These are phyloP conservation scores for Siniperca knerii DNA, from an alignment of 2,113 vertebrate genomes.

Conservation along the genomic window DNA sequence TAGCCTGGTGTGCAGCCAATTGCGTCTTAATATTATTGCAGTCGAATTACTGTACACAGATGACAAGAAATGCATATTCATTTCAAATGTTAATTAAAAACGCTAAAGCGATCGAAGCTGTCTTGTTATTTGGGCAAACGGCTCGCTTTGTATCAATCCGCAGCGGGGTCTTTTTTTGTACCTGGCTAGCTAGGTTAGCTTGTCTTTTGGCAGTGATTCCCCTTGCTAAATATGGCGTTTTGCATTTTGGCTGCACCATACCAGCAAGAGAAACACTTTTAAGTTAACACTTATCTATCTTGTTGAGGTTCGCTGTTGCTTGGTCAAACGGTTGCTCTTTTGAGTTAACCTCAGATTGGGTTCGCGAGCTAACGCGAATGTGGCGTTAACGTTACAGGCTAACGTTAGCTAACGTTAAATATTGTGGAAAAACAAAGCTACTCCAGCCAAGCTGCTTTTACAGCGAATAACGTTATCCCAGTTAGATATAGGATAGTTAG, in stretches of 20 bases:
- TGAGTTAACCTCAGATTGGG: not conserved
- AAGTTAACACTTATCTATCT: conserved; percentile 20
- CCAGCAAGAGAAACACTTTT: conserved; percentile 39
- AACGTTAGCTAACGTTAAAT: not conserved
- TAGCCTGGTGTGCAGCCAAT: conserved; percentile 19
- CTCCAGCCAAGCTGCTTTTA: not conserved
- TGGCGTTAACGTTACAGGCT: not conserved
- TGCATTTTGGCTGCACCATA: conserved; percentile 34
- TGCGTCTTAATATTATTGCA: conserved; percentile 2
- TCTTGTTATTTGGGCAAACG: not conserved
- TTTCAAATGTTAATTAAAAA: conserved; percentile 10
- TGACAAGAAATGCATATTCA: conserved; percentile 2
- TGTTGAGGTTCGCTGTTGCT: conserved; percentile 45
- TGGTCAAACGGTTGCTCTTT: not conserved
- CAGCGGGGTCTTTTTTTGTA: conserved; percentile 48
- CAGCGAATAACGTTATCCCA: no score
- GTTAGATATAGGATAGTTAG: not conserved
- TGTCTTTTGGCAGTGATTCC: conserved; percentile 44
- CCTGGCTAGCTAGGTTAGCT: conserved; percentile 52
- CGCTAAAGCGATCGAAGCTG: not conserved
- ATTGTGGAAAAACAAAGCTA: not conserved
- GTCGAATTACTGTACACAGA: not conserved
- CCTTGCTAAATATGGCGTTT: conserved; percentile 68
- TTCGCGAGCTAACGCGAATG: conserved; percentile 22
- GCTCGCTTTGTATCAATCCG: conserved; percentile 56